A percentile compares a stretch with the other conserved stretches of the same genome.
Evolutionary conservation across 2,888 invertebrate genomes (phyloP).

Genomic region (Drosophila trichaetosa): DNA sequence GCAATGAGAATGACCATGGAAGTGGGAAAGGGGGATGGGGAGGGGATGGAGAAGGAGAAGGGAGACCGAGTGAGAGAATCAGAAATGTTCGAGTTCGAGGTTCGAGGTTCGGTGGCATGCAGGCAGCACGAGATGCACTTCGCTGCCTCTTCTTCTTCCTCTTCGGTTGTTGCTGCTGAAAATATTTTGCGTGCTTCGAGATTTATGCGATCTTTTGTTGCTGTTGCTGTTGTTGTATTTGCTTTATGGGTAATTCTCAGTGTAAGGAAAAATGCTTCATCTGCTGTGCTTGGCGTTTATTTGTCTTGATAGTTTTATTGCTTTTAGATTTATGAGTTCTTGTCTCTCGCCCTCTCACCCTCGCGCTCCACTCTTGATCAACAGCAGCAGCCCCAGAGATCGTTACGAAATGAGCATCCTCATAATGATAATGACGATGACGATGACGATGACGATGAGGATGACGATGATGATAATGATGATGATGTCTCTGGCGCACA

Average conservation of each 20-base stretch:
- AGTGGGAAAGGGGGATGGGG: neutral
- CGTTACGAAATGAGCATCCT: conserved; percentile 16
- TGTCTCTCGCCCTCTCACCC: conserved; percentile 4
- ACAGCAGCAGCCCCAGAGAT: conserved; percentile 12
- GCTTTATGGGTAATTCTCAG: neutral
- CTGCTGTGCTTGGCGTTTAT: conserved; percentile 72
- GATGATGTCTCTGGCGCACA: conserved; percentile 33
- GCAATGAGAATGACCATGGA: neutral
- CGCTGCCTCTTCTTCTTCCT: conserved; percentile 10
- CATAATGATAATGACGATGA: conserved; percentile 25
- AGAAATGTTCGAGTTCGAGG: conserved; percentile 14
- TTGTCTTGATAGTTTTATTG: conserved; percentile 84
- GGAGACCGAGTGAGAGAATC: conserved; percentile 28
- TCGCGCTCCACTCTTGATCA: conserved; percentile 19
- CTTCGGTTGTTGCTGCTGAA: conserved; percentile 39
- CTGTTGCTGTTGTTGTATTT: conserved; percentile 9
- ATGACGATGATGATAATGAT: neutral
- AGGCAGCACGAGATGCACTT: conserved; percentile 23
- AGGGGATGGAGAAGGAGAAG: neutral
- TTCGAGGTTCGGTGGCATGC: neutral
- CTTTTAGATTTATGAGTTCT: conserved; percentile 81
- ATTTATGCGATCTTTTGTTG: conserved; percentile 62
- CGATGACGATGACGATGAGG: neutral
- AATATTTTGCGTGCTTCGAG: conserved; percentile 76
- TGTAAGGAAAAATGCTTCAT: conserved; percentile 49